Conservation (phyloP, 2,888 invertebrate species). For the Sphaeridia pumilis region DNA sequence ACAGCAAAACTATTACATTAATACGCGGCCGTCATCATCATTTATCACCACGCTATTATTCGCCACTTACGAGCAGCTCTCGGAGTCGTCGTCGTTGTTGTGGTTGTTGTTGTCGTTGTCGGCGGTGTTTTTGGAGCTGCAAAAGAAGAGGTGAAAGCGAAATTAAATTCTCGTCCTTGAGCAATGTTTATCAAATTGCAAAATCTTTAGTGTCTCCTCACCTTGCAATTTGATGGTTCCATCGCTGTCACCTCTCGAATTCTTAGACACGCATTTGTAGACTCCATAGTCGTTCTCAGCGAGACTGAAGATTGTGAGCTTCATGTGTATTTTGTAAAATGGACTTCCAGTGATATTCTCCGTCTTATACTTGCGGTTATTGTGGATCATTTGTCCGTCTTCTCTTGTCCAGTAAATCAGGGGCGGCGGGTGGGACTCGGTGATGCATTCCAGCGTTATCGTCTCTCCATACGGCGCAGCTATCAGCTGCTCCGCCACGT, state of each 20-base stretch:
- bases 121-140: background rate
- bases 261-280: slow-evolving; percentile 56
- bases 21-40: too few species aligned
- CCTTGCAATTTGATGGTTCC: slow-evolving; percentile 78
- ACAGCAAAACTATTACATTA: too few species aligned
- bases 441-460: slow-evolving; percentile 75
- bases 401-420: slow-evolving; percentile 82
- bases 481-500: slow-evolving; percentile 65
- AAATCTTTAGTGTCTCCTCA: slow-evolving; percentile 46
- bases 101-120: background rate
- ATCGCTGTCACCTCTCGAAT: slow-evolving; percentile 76
- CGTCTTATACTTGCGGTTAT: slow-evolving; percentile 61
- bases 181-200: too few species aligned
- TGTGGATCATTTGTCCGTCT: slow-evolving; percentile 79
- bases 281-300: slow-evolving; percentile 60
- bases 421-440: slow-evolving; percentile 82
- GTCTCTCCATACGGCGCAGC: slow-evolving; percentile 71
- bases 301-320: slow-evolving; percentile 64
- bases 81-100: background rate
- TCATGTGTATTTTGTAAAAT: slow-evolving; percentile 76
- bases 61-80: too few species aligned
- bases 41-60: too few species aligned
- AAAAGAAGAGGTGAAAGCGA: too few species aligned
- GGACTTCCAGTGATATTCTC: slow-evolving; percentile 54
- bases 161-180: too few species aligned